A percentile compares a stretch with the other conserved stretches of the same genome.
Evolutionary conservation across 2,797 vertebrate genomes (phyloP).

Genomic region (Anguilla marmorata): DNA sequence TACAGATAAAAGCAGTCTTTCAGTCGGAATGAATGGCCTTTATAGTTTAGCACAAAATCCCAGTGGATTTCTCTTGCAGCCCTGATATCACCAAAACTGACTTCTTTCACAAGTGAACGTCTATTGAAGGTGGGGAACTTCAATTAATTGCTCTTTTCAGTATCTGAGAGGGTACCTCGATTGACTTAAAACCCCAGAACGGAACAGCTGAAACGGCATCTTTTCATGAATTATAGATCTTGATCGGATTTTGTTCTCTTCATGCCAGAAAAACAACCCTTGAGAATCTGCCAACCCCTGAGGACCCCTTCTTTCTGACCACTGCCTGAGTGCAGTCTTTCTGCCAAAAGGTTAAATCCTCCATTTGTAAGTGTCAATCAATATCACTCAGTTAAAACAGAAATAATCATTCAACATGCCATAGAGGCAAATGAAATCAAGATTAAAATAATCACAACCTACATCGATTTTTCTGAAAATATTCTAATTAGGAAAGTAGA

Average conservation of each 20-base stretch:
- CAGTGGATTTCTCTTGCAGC: not conserved
- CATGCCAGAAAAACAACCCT: not conserved
- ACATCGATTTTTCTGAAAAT: not conserved
- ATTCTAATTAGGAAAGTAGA: not conserved
- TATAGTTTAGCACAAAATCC: not conserved
- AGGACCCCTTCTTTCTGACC: not conserved
- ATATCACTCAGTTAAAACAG: not conserved
- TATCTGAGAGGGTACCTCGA: not conserved
- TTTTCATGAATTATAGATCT: slow-evolving; percentile 5
- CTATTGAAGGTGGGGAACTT: not conserved
- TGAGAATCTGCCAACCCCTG: not conserved
- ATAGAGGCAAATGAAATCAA: not conserved
- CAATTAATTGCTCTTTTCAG: slow-evolving; percentile 5
- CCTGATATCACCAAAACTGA: not conserved
- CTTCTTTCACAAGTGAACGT: not conserved
- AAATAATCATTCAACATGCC: not conserved
- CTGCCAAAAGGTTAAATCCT: not conserved
- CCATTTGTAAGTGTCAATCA: not conserved
- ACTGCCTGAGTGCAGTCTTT: not conserved
- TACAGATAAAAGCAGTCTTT: not conserved
- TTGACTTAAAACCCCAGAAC: slow-evolving; percentile 3
- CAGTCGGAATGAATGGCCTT: not conserved
- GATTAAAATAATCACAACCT: not conserved
- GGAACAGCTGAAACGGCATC: not conserved
- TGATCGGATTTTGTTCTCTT: not conserved